phyloP scores from a whole-genome alignment of 2,888 invertebrate genomes.

The Temnothorax rugatulus region DNA sequence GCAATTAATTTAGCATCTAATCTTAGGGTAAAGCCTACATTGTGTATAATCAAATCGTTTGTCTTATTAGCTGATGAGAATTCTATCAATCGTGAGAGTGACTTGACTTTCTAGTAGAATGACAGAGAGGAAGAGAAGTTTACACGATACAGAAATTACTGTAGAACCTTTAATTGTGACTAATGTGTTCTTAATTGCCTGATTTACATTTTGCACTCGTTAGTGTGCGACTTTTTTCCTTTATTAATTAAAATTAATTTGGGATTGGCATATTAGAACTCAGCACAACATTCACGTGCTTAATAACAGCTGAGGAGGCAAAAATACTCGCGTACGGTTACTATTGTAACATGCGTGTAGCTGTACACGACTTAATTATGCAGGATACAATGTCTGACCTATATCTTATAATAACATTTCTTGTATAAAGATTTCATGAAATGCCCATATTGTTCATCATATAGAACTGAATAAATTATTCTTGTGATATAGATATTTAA shows the following conservation, averaged over 20 bases:
- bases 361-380: slow-evolving; percentile 19
- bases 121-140: slow-evolving; percentile 8
- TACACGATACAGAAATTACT: slow-evolving; percentile 17
- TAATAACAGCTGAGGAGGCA: slow-evolving; percentile 19
- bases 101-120: background rate
- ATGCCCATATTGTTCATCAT: background rate
- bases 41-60: background rate
- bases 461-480: background rate
- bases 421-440: background rate
- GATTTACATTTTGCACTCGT: slow-evolving; percentile 63
- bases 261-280: slow-evolving; percentile 32
- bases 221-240: slow-evolving; percentile 42
- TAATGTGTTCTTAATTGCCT: slow-evolving; percentile 70
- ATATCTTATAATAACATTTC: slow-evolving; percentile 19
- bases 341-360: slow-evolving; percentile 17
- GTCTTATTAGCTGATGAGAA: background rate
- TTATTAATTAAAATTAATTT: slow-evolving; percentile 60
- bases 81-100: slow-evolving; percentile 7
- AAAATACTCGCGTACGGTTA: slow-evolving; percentile 18
- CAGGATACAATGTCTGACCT: background rate
- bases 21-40: background rate
- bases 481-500: background rate
- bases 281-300: slow-evolving; percentile 24
- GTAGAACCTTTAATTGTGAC: slow-evolving; percentile 58
- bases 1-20: slow-evolving; percentile 23